Evolutionary conservation across 2,797 vertebrate genomes (phyloP), one percentile per base, ranked within the genome.

Genomic region (Erethizon dorsatum): DNA sequence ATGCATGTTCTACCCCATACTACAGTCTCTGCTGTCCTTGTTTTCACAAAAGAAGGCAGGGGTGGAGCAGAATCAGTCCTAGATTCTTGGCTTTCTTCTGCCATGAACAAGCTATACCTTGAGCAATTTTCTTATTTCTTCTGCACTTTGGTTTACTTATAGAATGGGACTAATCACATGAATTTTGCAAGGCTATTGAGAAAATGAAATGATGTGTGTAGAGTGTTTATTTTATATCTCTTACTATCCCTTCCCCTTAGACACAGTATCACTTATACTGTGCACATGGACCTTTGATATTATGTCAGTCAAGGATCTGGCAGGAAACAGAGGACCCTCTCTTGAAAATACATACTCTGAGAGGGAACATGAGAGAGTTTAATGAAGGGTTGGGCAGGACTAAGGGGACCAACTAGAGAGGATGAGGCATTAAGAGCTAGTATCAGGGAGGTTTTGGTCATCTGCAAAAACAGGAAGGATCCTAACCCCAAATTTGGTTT

Each of bases 1-100:
- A 26, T 2, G 2, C 5, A 1, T 0, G 1, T 11, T 85, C n/a
- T 31, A 9, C 15, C 3, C 12, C 11, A 24, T n/a, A 1, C 0
- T 54, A 10, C n/a, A 78, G 47, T 52, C n/a, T 11, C 5, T 4
- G 45, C 0, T 87, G 82, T 45, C 65, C 33, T 3, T 28, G 6
- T 80, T 67, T 90, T 52, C 31, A 28, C 3, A 18, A 20, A 71
- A 61, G 61, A 45, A 26, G 3, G 15, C 0, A 0, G 47, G 26
- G 6, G 41, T 15, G 18, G 7, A 22, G 6, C 18, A 24, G 11
- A 82, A 3, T 47, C 52, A 77, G 1, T 37, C 52, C 33, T 73
- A 28, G 22, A 65, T 90, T 41, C 57, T 56, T 54, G 8, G 24
- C 18, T 63, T 12, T 2, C 31, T 69, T 45, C 86, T 71, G 17